Percentiles rank a stretch among this genome's conserved stretches.
Conservation (phyloP, 2,888 invertebrate genomes). For the Timema podura region DNA sequence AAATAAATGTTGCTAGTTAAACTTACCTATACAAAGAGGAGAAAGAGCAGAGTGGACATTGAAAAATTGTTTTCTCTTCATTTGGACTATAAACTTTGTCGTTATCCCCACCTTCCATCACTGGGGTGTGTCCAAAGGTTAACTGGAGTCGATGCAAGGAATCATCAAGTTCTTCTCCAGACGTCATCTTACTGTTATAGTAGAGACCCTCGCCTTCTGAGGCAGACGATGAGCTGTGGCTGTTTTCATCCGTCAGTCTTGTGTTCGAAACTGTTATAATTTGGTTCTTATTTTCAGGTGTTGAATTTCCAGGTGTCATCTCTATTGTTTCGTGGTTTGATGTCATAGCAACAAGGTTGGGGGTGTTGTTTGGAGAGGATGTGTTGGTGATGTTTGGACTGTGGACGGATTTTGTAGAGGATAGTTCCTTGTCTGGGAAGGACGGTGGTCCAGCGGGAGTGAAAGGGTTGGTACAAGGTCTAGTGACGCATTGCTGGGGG, state of each 20-base stretch:
- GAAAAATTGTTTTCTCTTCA: no score
- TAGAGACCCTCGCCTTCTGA: not conserved
- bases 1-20: no score
- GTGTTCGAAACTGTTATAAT: slow-evolving; percentile 39
- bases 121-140: no score
- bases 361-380: not conserved
- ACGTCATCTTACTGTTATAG: not conserved
- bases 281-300: slow-evolving; percentile 46
- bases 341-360: not conserved
- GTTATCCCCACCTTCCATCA: no score
- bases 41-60: no score
- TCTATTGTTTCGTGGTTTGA: no score
- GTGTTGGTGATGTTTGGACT: not conserved
- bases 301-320: not conserved
- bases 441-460: no score
- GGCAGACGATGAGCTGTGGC: not conserved
- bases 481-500: slow-evolving; percentile 26
- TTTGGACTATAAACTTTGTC: no score
- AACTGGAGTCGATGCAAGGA: no score
- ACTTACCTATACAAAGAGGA: no score
- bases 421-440: not conserved
- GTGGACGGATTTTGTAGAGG: not conserved
- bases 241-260: slow-evolving; percentile 12
- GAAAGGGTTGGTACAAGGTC: not conserved
- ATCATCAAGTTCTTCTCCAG: no score